A percentile compares a stretch with the other conserved stretches of the same genome.
These are phyloP conservation scores for Alligator mississippiensis DNA, from an alignment of 2,113 vertebrate species.

Conservation along the genomic window DNA sequence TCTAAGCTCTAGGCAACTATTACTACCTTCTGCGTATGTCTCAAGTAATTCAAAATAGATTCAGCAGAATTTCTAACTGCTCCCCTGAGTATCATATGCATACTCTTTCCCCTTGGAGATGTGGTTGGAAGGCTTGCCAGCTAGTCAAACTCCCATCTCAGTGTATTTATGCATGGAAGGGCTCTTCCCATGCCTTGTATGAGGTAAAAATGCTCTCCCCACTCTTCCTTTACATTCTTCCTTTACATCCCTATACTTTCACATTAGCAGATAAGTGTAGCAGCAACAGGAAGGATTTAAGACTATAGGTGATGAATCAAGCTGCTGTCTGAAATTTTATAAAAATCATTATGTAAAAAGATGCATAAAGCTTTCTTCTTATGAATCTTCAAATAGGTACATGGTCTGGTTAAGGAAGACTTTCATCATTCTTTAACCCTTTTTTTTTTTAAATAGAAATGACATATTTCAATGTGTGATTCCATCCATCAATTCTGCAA, in stretches of 20 bases:
- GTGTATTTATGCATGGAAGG: background rate
- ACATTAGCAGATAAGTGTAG: accelerated
- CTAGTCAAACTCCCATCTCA: background rate
- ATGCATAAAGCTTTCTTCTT: background rate
- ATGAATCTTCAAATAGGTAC: background rate
- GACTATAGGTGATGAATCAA: background rate
- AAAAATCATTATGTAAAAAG: background rate
- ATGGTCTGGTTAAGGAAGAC: background rate
- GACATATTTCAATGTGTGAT: background rate
- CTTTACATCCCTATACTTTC: background rate
- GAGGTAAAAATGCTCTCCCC: background rate
- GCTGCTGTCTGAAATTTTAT: background rate
- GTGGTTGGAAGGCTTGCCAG: background rate
- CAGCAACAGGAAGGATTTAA: background rate
- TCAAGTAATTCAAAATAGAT: background rate
- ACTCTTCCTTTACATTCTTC: background rate
- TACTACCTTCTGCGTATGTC: background rate
- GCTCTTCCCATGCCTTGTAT: background rate
- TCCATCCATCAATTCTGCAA: background rate
- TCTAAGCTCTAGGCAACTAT: background rate
- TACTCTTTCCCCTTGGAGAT: accelerated
- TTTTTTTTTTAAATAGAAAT: background rate
- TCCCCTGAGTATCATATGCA: background rate
- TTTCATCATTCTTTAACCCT: background rate
- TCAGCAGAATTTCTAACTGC: background rate